phyloP scores from a whole-genome alignment of 2,888 invertebrate species.

The Tetragnatha montana region DNA sequence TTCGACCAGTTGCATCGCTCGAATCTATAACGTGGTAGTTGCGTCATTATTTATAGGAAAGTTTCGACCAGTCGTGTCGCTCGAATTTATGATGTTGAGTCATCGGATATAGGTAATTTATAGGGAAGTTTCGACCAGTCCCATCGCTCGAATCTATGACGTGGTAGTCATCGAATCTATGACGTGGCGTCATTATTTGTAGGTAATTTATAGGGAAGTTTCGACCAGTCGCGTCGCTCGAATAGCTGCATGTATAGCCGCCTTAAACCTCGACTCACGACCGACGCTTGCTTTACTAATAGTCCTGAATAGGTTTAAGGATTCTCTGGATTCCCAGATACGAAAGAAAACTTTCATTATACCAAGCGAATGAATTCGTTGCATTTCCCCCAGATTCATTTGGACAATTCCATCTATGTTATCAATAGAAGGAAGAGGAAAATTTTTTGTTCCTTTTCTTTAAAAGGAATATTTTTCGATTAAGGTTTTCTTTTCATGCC shows the following conservation, averaged over 20 bases:
- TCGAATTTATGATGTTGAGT: too few relatives aligned
- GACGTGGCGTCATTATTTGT: too few relatives aligned
- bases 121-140: too few relatives aligned
- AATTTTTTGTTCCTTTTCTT: slow-evolving; percentile 40
- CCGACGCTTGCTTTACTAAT: slow-evolving; percentile 19
- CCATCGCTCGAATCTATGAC: too few relatives aligned
- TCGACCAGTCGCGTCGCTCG: background rate
- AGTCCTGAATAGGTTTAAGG: slow-evolving; percentile 36
- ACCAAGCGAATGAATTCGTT: slow-evolving; percentile 31
- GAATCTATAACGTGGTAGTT: too few relatives aligned
- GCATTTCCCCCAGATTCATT: slow-evolving; percentile 48
- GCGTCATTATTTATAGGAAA: too few relatives aligned
- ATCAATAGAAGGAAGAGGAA: slow-evolving; percentile 36
- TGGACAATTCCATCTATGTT: slow-evolving; percentile 52
- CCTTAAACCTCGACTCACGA: background rate
- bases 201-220: too few relatives aligned
- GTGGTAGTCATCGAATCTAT: too few relatives aligned
- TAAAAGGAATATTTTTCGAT: slow-evolving; percentile 53
- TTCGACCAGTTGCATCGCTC: background rate
- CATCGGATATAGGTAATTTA: too few relatives aligned
- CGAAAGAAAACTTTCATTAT: slow-evolving; percentile 27
- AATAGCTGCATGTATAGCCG: background rate
- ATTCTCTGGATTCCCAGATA: slow-evolving; percentile 9
- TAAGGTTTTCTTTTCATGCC: slow-evolving; percentile 52
- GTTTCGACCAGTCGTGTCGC: too few relatives aligned